Conservation (phyloP, 2,113 vertebrate species). For the Crotalus tigris region DNA sequence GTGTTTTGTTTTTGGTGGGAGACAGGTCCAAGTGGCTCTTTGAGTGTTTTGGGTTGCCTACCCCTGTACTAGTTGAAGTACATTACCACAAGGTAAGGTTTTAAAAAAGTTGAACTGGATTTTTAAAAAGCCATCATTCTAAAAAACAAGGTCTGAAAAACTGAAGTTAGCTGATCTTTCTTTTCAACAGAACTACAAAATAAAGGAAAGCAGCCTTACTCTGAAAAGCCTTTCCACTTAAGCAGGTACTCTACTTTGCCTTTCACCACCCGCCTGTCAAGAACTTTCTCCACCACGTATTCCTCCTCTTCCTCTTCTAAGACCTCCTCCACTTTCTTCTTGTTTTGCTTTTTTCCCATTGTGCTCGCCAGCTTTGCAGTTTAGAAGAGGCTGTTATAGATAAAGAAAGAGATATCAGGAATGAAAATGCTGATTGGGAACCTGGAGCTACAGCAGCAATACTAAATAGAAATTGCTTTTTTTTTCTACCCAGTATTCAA, state of each 20-base stretch:
- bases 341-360: slow-evolving; percentile 89
- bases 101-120: background rate
- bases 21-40: too few relatives aligned
- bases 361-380: slow-evolving; percentile 82
- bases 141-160: background rate
- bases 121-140: background rate
- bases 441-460: background rate
- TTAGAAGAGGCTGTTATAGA: slow-evolving; percentile 64
- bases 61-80: background rate
- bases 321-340: slow-evolving; percentile 95
- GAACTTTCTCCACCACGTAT: slow-evolving; percentile 95
- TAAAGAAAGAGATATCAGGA: background rate
- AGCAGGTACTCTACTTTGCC: slow-evolving; percentile 95
- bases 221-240: slow-evolving; percentile 96
- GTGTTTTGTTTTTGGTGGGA: too few relatives aligned
- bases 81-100: background rate
- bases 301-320: slow-evolving; percentile 94
- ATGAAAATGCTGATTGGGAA: background rate
- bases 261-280: slow-evolving; percentile 92
- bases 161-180: background rate
- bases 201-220: slow-evolving; percentile 73
- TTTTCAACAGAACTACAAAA: background rate
- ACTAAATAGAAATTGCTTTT: background rate
- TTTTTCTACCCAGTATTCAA: background rate
- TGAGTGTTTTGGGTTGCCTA: too few relatives aligned